Base-by-base conservation (phyloP, 2,113 vertebrate genomes). In the Hydrochoerus hydrochaeris region DNA sequence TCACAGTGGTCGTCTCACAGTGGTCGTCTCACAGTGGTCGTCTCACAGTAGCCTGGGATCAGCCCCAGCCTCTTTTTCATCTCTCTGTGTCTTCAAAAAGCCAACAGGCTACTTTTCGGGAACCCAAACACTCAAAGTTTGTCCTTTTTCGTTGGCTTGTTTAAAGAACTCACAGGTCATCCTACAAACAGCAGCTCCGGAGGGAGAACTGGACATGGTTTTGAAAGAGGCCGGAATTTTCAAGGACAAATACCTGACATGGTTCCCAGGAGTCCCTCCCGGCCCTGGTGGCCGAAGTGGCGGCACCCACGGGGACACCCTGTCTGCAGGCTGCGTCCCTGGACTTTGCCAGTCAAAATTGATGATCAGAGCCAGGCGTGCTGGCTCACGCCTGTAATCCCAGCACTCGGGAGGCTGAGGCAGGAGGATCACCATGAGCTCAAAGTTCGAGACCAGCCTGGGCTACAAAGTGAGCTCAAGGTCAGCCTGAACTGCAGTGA, bases 161-260 rank as follows among this genome's bases (percentile, higher is more conserved):
- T 35, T 38, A 4, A 60, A 54, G 46, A 52, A 54, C 62, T 73
- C 49, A 17, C n/a, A 49, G 69, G 58, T 73, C 35, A 90, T 49
- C 7, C 85, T 89, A 28, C 83, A 86, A 89, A 83, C 90, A 95
- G 20, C 71, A 92, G 20, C 71, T 85, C 88, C 20, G 10, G n/a
- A 58, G 30, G 78, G 26, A 89, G n/a, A 82, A 82, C 63, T 75
- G 26, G 75, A 92, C 87, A 92, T 57, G 84, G 75, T 93, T 93
- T 93, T 88, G 62, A 77, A 92, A 62, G 60, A 91, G 3, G 49
- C 35, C 57, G 38, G n/a, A 11, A 49, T 41, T 84, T 46, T 94
- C 57, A 49, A 85, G 63, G 71, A 84, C 38, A 67, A 22, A 71
- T 71, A 9, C 49, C 26, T 69, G 60, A 57, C 41, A 9, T 24